Base-by-base conservation (phyloP, 2,797 vertebrate genomes). In the Gambusia yucatana region DNA sequence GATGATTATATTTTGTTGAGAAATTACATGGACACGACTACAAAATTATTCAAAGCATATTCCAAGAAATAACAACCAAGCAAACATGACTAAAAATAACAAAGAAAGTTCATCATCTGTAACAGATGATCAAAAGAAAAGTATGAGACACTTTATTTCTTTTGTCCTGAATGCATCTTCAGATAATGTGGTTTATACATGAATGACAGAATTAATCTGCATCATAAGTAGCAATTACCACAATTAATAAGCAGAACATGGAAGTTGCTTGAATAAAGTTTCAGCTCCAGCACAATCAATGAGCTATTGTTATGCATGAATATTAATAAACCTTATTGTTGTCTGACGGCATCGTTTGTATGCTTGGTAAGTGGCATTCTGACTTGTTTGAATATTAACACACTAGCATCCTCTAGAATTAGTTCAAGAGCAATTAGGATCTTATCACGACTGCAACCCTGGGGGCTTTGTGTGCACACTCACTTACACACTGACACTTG, bases 351-450 rank as follows among this genome's bases (percentile, higher is more conserved):
- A 74, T 84, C 43, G 30, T 86, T 85, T 82, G 52, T 84, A 30
- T 28, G 4, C 71, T 48, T 88, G 77, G 70, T 65, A 28, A 86
- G 81, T 76, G 52, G 46, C 67, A 39, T 65, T 5, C 50, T 33
- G 28, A 72, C 36, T 72, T 69, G 76, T 75, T 72, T 88, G 30
- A 80, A 81, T 48, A 46, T n/a, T 77, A 28, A 55, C 73, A 74
- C 72, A 41, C 63, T 72, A 65, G 81, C 78, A 86, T 84, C 79
- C 30, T 59, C 80, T 86, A 73, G 80, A 89, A 86, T 82, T 75
- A 82, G 74, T 87, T 88, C 79, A 87, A 89, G 83, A 88, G 84
- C 88, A 86, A 87, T 90, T 89, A 87, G 72, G 79, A 87, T 84
- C 59, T 39, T 80, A 83, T 87, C 73, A 63, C 77, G 77, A 61